phyloP scores from a whole-genome alignment of 1,140 invertebrate species.

The Drusus annulatus region DNA sequence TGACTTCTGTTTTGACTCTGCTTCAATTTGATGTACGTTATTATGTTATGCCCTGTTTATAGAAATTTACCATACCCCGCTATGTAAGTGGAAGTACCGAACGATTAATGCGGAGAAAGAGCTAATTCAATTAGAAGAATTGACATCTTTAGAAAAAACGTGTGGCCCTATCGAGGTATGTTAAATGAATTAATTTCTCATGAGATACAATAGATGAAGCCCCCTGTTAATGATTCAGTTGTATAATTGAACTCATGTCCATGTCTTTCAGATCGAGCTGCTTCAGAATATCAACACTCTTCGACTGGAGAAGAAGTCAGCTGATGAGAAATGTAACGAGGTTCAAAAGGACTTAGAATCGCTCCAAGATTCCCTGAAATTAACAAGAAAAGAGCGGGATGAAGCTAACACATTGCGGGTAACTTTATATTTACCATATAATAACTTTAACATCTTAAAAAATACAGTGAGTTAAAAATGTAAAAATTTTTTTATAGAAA shows the following conservation, averaged over 20 bases:
- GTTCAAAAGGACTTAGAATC: neutral
- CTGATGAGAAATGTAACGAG: neutral
- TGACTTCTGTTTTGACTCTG: too few species aligned
- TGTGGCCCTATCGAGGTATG: constrained; percentile 45
- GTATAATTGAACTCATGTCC: neutral
- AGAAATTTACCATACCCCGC: constrained; percentile 58
- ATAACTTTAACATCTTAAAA: too few species aligned
- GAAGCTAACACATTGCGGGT: constrained; percentile 11
- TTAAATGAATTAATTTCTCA: neutral
- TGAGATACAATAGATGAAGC: too few species aligned
- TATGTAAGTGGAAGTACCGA: constrained; percentile 65
- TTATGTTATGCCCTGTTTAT: neutral
- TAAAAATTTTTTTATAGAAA: constrained; percentile 28
- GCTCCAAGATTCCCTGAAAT: neutral
- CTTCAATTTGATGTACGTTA: too few species aligned
- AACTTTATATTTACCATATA: neutral
- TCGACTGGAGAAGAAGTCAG: neutral
- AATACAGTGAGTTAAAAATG: neutral
- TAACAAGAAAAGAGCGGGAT: neutral
- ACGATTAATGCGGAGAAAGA: constrained; percentile 64
- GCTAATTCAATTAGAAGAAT: constrained; percentile 64
- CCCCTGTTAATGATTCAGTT: too few species aligned
- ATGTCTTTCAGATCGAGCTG: constrained; percentile 27
- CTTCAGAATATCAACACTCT: neutral
- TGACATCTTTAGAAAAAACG: constrained; percentile 59